Conservation (phyloP, 2,888 invertebrate species). For the Danaus chrysippus region DNA sequence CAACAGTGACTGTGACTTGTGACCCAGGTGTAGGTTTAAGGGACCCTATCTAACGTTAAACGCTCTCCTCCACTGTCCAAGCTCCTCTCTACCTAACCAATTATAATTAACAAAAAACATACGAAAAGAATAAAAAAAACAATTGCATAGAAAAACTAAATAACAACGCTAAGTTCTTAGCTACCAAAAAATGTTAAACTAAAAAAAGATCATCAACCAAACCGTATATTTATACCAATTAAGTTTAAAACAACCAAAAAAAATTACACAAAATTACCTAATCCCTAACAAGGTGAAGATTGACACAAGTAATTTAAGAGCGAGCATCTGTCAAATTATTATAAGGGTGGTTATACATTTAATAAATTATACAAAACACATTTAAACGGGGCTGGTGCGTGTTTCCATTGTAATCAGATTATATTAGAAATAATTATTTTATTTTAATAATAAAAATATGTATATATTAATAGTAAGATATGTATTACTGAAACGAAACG, state of each 20-base stretch:
- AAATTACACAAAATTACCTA: slow-evolving; percentile 1
- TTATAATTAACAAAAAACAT: too few species aligned
- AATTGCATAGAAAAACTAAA: too few species aligned
- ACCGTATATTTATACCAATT: not conserved
- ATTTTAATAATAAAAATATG: not conserved
- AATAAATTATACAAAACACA: slow-evolving; percentile 62
- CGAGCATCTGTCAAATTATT: slow-evolving; percentile 53
- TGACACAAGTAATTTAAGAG: slow-evolving; percentile 15
- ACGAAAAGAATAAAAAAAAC: too few species aligned
- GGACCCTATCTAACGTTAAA: too few species aligned
- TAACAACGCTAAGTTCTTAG: too few species aligned
- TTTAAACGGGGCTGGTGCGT: slow-evolving; percentile 35
- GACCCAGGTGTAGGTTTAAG: too few species aligned
- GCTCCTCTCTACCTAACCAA: too few species aligned
- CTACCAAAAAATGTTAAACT: too few species aligned
- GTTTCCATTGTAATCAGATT: slow-evolving; percentile 45
- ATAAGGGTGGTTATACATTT: slow-evolving; percentile 43
- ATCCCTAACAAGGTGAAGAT: slow-evolving; percentile 23
- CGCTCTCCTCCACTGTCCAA: too few species aligned
- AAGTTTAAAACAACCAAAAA: not conserved
- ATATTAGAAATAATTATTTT: too few species aligned
- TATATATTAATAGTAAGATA: not conserved
- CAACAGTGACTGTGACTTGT: too few species aligned
- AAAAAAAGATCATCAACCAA: not conserved
- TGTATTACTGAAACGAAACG: too few species aligned